phyloP scores from a whole-genome alignment of 2,888 invertebrate species.

The Aelia acuminata region DNA sequence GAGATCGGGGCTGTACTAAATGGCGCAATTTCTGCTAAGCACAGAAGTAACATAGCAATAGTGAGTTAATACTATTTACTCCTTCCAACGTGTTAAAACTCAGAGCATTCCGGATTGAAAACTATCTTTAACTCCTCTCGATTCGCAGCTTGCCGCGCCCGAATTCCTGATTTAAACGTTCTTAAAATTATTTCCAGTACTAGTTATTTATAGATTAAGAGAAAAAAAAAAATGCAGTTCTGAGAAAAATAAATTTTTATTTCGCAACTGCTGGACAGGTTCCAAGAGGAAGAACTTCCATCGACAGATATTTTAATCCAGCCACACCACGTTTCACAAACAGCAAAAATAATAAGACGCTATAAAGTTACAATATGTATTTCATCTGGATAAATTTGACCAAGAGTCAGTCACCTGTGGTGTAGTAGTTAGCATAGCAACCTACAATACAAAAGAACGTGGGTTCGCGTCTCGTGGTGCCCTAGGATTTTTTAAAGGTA shows the following conservation, averaged over 20 bases:
- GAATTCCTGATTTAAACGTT: constrained; percentile 1
- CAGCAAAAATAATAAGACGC: no score
- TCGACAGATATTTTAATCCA: constrained; percentile 33
- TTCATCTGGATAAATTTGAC: no score
- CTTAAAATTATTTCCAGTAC: constrained; percentile 15
- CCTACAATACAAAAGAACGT: no score
- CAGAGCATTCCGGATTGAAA: background rate
- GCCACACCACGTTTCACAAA: background rate
- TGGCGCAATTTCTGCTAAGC: no score
- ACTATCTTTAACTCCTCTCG: background rate
- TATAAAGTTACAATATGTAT: no score
- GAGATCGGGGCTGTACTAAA: no score
- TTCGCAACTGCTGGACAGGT: background rate
- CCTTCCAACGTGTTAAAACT: background rate
- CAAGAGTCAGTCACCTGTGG: no score
- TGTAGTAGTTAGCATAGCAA: no score
- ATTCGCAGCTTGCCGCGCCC: background rate
- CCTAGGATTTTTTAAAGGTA: no score
- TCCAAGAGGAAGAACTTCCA: background rate
- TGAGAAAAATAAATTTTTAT: constrained; percentile 33
- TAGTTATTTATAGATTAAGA: background rate
- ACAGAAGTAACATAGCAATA: no score
- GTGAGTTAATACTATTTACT: no score
- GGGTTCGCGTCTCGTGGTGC: no score
- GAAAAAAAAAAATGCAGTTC: constrained; percentile 15